Conservation (phyloP, 2,888 invertebrate species). For the Meganola albula region DNA sequence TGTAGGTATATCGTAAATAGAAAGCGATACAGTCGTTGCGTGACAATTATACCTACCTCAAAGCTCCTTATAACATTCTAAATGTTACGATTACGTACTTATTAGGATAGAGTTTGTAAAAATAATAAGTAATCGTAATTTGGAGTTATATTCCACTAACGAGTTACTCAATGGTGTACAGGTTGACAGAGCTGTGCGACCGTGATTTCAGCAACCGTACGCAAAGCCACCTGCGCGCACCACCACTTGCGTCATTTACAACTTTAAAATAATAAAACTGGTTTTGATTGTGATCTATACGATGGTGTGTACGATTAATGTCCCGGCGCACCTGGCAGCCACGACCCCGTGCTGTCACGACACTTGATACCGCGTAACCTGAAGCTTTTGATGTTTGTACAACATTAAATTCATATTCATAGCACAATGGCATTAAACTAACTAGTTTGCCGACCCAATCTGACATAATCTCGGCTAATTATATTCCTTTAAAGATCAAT, state of each 20-base stretch:
- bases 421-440: slow-evolving; percentile 41
- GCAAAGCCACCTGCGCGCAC: slow-evolving; percentile 64
- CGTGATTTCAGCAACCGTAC: slow-evolving; percentile 53
- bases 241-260: slow-evolving; percentile 74
- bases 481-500: slow-evolving; percentile 23
- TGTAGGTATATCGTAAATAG: slow-evolving; percentile 12
- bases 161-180: slow-evolving; percentile 18
- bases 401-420: slow-evolving; percentile 47
- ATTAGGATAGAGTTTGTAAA: slow-evolving; percentile 9
- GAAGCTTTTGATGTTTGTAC: slow-evolving; percentile 39
- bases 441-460: slow-evolving; percentile 32
- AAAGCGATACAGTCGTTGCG: slow-evolving; percentile 8
- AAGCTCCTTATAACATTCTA: too few species aligned
- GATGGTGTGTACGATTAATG: slow-evolving; percentile 69
- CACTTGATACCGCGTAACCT: slow-evolving; percentile 46
- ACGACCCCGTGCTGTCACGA: slow-evolving; percentile 55
- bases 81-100: slow-evolving; percentile 5
- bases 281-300: slow-evolving; percentile 75
- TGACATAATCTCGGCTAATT: slow-evolving; percentile 38
- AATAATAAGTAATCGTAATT: slow-evolving; percentile 15
- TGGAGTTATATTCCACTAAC: slow-evolving; percentile 16
- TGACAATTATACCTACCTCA: slow-evolving; percentile 1
- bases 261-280: slow-evolving; percentile 76
- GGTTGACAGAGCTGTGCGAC: slow-evolving; percentile 31
- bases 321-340: slow-evolving; percentile 64